A percentile compares a stretch with the other conserved stretches of the same genome.
Evolutionary conservation across 2,113 vertebrate species (phyloP).

Genomic region (Raja brachyura): DNA sequence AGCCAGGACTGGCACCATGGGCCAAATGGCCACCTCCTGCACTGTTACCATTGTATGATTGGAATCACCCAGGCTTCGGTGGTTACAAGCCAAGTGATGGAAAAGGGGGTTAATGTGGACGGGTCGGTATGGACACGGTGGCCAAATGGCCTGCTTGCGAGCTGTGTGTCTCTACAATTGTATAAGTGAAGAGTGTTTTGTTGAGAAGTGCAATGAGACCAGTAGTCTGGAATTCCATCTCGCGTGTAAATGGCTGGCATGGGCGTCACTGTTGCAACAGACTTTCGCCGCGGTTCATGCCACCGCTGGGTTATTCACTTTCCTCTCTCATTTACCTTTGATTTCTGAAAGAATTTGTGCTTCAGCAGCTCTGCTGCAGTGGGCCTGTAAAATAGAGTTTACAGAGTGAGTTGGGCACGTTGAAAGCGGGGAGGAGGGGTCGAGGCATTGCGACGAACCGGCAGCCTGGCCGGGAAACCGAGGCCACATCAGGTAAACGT

Average conservation of each 20-base stretch:
- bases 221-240: neutral
- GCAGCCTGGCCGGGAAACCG: neutral
- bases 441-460: neutral
- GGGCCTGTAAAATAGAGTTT: constrained; percentile 52
- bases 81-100: no score
- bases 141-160: no score
- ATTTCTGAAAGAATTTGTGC: constrained; percentile 72
- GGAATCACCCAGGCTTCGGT: neutral
- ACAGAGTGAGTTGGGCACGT: neutral
- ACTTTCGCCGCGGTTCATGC: no score
- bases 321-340: constrained; percentile 55
- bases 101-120: no score
- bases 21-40: neutral
- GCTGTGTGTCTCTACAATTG: neutral
- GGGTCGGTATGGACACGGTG: no score
- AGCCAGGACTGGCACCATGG: no score
- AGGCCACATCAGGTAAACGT: neutral
- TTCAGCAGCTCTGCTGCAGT: constrained; percentile 69
- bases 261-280: neutral
- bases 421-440: no score
- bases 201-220: neutral
- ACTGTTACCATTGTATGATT: neutral
- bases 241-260: neutral
- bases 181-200: neutral
- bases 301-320: neutral